Percentiles rank a stretch among this genome's conserved stretches.
Evolutionary conservation across 2,113 vertebrate species (phyloP).

Genomic region (Scopus umbretta): DNA sequence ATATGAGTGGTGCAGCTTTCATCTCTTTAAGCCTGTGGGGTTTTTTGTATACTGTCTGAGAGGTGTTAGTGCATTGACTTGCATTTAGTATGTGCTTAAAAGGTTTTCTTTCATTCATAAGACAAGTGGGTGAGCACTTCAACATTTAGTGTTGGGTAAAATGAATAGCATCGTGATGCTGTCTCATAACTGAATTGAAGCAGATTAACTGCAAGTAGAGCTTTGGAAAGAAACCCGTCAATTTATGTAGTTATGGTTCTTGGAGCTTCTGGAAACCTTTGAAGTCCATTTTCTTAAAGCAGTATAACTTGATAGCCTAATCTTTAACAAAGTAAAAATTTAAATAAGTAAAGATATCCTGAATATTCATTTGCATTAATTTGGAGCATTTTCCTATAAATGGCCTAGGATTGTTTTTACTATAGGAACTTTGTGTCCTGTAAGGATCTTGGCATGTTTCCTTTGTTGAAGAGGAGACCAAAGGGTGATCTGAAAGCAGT

Average conservation of each 20-base stretch:
- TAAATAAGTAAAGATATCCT: not conserved
- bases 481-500: not conserved
- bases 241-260: not conserved
- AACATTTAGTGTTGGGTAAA: not conserved
- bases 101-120: not conserved
- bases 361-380: not conserved
- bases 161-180: not conserved
- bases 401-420: not conserved
- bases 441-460: not conserved
- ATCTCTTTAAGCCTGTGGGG: not conserved
- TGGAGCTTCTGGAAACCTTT: not conserved
- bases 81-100: not conserved
- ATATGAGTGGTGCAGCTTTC: not conserved
- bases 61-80: not conserved
- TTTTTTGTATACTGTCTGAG: not conserved
- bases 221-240: not conserved
- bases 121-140: not conserved
- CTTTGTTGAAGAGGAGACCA: not conserved
- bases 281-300: not conserved
- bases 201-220: not conserved
- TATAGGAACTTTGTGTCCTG: not conserved
- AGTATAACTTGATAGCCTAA: not conserved
- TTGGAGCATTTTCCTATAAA: not conserved
- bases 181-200: not conserved
- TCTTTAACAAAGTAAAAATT: not conserved